These are phyloP conservation scores for Drosophila kohkoa DNA, from an alignment of 1,140 invertebrate genomes.

Conservation along the genomic window DNA sequence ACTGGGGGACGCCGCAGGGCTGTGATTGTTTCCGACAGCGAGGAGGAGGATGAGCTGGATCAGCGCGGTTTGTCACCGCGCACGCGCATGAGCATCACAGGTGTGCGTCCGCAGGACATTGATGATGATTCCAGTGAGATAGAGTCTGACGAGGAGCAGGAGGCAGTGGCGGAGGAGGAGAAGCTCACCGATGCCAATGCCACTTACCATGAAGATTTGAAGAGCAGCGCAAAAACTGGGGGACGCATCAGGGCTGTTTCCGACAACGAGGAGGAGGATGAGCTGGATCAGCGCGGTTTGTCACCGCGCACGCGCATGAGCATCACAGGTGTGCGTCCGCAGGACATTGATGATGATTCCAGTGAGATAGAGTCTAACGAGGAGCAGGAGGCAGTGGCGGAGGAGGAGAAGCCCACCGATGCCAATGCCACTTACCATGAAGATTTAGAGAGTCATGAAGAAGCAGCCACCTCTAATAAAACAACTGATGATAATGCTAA, in stretches of 20 bases:
- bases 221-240: neutral
- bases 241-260: neutral
- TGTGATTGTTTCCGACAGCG: slow-evolving; percentile 49
- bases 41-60: slow-evolving; percentile 74
- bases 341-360: slow-evolving; percentile 65
- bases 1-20: neutral
- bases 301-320: slow-evolving; percentile 81
- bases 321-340: slow-evolving; percentile 74
- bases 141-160: slow-evolving; percentile 59
- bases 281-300: slow-evolving; percentile 62
- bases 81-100: slow-evolving; percentile 82
- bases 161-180: neutral
- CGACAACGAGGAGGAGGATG: slow-evolving; percentile 69
- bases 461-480: too few relatives aligned
- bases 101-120: slow-evolving; percentile 69
- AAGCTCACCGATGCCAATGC: neutral
- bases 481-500: neutral
- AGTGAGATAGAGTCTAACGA: slow-evolving; percentile 78
- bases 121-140: slow-evolving; percentile 73
- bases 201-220: neutral
- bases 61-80: slow-evolving; percentile 65
- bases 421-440: neutral
- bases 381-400: neutral
- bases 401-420: neutral
- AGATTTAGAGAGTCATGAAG: too few relatives aligned